Percentiles rank a stretch among this genome's conserved stretches.
Evolutionary conservation across 2,888 invertebrate species (phyloP).

Genomic region (Nymphalis c-album): DNA sequence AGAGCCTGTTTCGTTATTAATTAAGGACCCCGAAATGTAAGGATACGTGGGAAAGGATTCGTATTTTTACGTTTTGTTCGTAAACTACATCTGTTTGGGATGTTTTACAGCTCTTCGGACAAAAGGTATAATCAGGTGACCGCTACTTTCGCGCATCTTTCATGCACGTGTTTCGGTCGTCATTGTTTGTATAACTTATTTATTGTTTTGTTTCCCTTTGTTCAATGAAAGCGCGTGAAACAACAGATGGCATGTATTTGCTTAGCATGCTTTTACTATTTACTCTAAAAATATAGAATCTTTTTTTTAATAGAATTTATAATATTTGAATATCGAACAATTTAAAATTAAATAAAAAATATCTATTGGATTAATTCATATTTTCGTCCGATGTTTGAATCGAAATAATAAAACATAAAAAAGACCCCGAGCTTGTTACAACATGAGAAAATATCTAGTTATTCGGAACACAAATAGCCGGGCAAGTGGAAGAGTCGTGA

Average conservation of each 20-base stretch:
- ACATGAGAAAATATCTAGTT: constrained; percentile 63
- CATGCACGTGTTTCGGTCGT: constrained; percentile 50
- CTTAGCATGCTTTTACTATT: background rate
- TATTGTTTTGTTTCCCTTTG: constrained; percentile 47
- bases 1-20: constrained; percentile 71
- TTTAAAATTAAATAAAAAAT: background rate
- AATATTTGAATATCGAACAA: background rate
- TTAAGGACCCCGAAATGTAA: constrained; percentile 62
- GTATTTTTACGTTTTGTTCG: constrained; percentile 51
- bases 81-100: constrained; percentile 66
- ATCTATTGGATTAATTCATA: background rate
- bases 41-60: constrained; percentile 73
- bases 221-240: constrained; percentile 48
- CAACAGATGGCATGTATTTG: constrained; percentile 63
- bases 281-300: background rate
- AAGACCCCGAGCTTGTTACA: constrained; percentile 64
- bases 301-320: background rate
- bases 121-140: constrained; percentile 68
- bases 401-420: constrained; percentile 51
- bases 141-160: constrained; percentile 59
- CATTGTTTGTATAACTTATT: constrained; percentile 53
- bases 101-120: constrained; percentile 53
- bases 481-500: constrained; percentile 76
- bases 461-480: constrained; percentile 78
- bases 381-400: background rate